Percentiles rank a stretch among this genome's conserved stretches.
phyloP scores from a whole-genome alignment of 1,140 invertebrate genomes.

The Ptiloglossa arizonensis region DNA sequence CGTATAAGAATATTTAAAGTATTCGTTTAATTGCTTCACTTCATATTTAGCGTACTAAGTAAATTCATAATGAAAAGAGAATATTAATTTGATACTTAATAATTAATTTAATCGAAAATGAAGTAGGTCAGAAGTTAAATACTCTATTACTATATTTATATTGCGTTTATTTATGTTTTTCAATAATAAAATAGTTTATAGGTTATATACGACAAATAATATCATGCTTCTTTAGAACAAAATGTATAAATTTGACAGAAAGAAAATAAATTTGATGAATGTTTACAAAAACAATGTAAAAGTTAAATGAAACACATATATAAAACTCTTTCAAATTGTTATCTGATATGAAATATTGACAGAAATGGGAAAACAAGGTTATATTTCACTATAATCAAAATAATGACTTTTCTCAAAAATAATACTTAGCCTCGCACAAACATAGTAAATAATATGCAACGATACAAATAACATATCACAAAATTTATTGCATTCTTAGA shows the following conservation, averaged over 20 bases:
- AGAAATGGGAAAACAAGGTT: constrained; percentile 1
- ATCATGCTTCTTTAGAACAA: background rate
- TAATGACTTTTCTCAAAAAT: constrained; percentile 50
- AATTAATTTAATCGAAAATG: too few relatives aligned
- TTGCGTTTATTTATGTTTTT: background rate
- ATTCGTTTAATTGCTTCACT: too few relatives aligned
- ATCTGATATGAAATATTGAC: background rate
- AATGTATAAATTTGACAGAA: background rate
- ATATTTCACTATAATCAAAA: background rate
- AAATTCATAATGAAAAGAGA: too few relatives aligned
- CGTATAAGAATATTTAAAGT: background rate
- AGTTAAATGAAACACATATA: background rate
- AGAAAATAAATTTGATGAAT: background rate
- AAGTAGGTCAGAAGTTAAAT: background rate
- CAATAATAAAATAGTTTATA: background rate
- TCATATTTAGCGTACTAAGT: background rate
- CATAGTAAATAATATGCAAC: constrained; percentile 6
- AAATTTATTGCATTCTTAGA: constrained; percentile 37
- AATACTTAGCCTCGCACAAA: constrained; percentile 37
- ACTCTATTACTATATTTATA: background rate
- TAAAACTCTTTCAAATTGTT: background rate
- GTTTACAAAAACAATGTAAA: background rate
- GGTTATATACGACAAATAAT: background rate
- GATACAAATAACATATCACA: constrained; percentile 19
- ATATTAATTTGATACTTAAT: too few relatives aligned